phyloP scores from a whole-genome alignment of 2,113 vertebrate species.

The Triplophysa siluroides region DNA sequence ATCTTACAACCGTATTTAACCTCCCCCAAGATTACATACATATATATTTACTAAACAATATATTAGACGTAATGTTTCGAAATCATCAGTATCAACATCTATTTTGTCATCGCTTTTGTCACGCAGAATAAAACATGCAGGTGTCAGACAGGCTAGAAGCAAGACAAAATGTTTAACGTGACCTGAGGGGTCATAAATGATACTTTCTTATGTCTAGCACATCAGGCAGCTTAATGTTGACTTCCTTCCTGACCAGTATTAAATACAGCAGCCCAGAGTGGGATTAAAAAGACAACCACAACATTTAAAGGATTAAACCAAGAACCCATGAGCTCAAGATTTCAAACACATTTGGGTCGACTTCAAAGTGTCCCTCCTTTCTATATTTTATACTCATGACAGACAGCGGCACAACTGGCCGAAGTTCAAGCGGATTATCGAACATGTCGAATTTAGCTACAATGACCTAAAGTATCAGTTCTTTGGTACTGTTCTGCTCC shows the following conservation, averaged over 20 bases:
- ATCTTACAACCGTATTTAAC: no score
- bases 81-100: no score
- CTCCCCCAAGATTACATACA: no score
- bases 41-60: no score
- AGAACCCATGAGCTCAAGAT: slow-evolving; percentile 7
- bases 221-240: slow-evolving; percentile 14
- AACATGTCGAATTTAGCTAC: not conserved
- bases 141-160: not conserved
- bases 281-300: slow-evolving; percentile 18
- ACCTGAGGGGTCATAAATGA: not conserved
- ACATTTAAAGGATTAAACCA: slow-evolving; percentile 18
- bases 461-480: not conserved
- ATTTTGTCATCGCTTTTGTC: no score
- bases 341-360: slow-evolving; percentile 19
- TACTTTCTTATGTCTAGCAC: not conserved
- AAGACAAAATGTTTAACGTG: not conserved
- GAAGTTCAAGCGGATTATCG: slow-evolving; percentile 14
- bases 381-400: slow-evolving; percentile 13
- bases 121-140: not conserved
- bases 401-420: slow-evolving; percentile 2
- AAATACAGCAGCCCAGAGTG: not conserved
- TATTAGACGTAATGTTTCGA: not conserved
- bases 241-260: slow-evolving; percentile 8
- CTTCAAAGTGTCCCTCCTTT: slow-evolving; percentile 21
- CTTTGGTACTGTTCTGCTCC: not conserved